Conservation (phyloP, 1,140 invertebrate species). For the Lepidotrigona ventralis region DNA sequence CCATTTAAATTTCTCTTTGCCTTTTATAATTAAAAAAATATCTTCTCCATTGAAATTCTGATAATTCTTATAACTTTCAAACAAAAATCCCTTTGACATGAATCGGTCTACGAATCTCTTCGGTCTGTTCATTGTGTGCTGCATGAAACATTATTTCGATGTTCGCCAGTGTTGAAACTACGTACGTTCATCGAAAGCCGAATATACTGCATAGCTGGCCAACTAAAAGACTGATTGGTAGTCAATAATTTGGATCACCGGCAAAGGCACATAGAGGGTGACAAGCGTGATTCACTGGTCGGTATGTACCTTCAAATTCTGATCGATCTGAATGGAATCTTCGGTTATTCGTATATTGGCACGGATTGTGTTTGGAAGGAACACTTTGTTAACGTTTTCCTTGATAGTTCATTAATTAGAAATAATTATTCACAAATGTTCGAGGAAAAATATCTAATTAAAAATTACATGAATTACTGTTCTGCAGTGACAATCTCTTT, state of each 20-base stretch:
- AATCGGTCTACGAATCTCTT: neutral
- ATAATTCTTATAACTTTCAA: no score
- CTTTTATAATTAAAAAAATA: no score
- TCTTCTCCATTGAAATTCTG: no score
- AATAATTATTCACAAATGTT: no score
- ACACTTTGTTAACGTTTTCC: neutral
- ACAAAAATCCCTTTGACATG: neutral
- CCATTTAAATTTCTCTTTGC: no score
- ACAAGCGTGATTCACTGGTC: neutral
- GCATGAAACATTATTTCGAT: conserved; percentile 3
- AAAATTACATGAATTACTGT: no score
- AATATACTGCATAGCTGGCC: no score
- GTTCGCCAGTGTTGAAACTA: neutral
- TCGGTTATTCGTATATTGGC: neutral
- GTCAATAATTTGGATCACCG: neutral
- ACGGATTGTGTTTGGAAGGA: neutral
- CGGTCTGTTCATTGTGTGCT: neutral
- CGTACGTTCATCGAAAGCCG: neutral
- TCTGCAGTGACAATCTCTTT: no score
- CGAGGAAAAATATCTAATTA: no score
- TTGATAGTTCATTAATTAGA: neutral
- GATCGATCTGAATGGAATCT: conserved; percentile 41
- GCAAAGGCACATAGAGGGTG: neutral
- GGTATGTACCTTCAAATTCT: conserved; percentile 41
- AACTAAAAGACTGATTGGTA: conserved; percentile 24